phyloP scores from a whole-genome alignment of 2,888 invertebrate species.

The Vanessa cardui region DNA sequence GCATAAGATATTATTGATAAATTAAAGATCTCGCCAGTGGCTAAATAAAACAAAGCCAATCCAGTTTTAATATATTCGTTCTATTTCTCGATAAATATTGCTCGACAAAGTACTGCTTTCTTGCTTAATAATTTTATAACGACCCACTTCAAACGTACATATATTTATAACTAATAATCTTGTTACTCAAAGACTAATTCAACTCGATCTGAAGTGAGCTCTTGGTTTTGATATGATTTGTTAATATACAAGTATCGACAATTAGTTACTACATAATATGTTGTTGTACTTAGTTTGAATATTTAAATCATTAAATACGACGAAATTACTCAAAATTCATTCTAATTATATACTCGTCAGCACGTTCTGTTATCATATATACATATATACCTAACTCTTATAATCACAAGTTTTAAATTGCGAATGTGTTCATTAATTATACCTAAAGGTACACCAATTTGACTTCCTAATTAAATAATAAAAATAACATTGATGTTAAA shows the following conservation, averaged over 20 bases:
- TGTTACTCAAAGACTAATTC: conserved; percentile 2
- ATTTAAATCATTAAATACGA: no score
- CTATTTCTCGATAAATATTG: conserved; percentile 7
- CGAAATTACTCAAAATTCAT: no score
- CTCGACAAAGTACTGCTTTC: conserved; percentile 9
- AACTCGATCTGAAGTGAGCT: not conserved
- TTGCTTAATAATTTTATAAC: conserved; percentile 1
- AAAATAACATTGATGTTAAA: no score
- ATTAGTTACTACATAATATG: no score
- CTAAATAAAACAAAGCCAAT: conserved; percentile 35
- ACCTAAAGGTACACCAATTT: no score
- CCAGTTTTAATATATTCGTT: conserved; percentile 28
- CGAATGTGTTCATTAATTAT: no score
- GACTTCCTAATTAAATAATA: no score
- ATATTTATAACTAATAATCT: not conserved
- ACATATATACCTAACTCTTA: no score
- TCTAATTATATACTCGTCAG: no score
- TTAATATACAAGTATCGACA: not conserved
- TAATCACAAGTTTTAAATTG: no score
- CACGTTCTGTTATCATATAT: no score
- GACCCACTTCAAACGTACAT: not conserved
- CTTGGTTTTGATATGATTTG: not conserved
- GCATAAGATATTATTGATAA: not conserved
- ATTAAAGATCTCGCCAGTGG: conserved; percentile 3
- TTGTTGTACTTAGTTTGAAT: no score